These are phyloP conservation scores for Chorisops tibialis DNA, from an alignment of 2,888 invertebrate species.

Conservation along the genomic window DNA sequence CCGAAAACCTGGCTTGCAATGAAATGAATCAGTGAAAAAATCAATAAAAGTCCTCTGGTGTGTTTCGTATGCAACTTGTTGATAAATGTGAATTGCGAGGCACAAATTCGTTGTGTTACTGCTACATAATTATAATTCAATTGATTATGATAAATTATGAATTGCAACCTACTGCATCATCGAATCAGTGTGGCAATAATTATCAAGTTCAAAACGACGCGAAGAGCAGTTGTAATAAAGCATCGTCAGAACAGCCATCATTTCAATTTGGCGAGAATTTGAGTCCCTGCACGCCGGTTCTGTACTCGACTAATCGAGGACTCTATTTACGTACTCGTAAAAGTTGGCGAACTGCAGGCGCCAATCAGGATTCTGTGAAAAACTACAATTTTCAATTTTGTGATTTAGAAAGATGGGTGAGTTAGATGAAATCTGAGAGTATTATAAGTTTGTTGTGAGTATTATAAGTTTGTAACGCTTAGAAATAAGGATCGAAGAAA, in stretches of 20 bases:
- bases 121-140: too few relatives aligned
- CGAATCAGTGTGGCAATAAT: too few relatives aligned
- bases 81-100: constrained; percentile 22
- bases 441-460: too few relatives aligned
- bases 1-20: too few relatives aligned
- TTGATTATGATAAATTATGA: too few relatives aligned
- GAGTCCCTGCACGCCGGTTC: constrained; percentile 44
- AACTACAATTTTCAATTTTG: constrained; percentile 31
- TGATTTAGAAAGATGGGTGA: constrained; percentile 32
- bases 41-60: constrained; percentile 6
- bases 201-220: too few relatives aligned
- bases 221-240: too few relatives aligned
- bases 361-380: not conserved
- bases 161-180: too few relatives aligned
- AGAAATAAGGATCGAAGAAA: too few relatives aligned
- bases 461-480: too few relatives aligned
- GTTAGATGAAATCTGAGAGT: constrained; percentile 24
- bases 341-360: constrained; percentile 11
- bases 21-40: constrained; percentile 1
- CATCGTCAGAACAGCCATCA: not conserved
- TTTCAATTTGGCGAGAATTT: constrained; percentile 33
- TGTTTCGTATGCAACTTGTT: constrained; percentile 16
- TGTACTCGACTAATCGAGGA: constrained; percentile 48
- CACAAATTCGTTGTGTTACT: not conserved
- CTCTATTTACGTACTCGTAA: constrained; percentile 42